Evolutionary conservation across 2,113 vertebrate genomes (phyloP), one percentile per base, ranked within the genome.

Genomic region (Notiomystis cincta): DNA sequence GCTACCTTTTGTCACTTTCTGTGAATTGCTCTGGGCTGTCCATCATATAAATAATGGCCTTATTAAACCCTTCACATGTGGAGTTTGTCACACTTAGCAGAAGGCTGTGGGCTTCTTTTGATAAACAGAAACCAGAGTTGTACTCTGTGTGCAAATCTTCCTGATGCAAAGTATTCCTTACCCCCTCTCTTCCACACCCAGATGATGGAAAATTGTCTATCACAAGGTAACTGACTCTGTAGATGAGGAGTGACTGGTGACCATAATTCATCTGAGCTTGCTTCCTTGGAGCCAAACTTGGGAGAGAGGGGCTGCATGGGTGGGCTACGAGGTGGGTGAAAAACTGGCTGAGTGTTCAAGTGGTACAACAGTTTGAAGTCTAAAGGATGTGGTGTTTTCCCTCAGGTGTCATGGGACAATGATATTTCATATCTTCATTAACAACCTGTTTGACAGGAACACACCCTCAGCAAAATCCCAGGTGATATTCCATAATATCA

Each of bases 181-280:
- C 1, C 0, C 2, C 0, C 9, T 20, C 18, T 93, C 31, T 20
- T 93, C 31, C 44, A 71, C 10, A 53, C 1, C 3, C 54, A 73
- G 50, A 23, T 21, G 13, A 53, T 57, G 7, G 5, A 47, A 87
- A 76, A 56, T 33, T n/a, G 3, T 61, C 61, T 61, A 0, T 23
- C 25, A 23, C 8, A 57, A 60, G 20, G 27, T n/a, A 33, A 48
- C 10, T 65, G n/a, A 64, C 16, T 78, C 9, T 38, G 21, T n/a
- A 66, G 38, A n/a, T 1, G 13, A 65, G 16, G 2, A 2, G 15
- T 13, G 16, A 57, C 13, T 6, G 19, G 42, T 25, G 13, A 24
- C 2, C 35, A 9, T 2, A 19, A 13, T 2, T 75, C 18, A 35
- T 45, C 35, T 75, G 40, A 62, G 12, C 20, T 92, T 66, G 7